Evolutionary conservation across 2,888 invertebrate genomes (phyloP).

Genomic region (Heliconius ismenius): DNA sequence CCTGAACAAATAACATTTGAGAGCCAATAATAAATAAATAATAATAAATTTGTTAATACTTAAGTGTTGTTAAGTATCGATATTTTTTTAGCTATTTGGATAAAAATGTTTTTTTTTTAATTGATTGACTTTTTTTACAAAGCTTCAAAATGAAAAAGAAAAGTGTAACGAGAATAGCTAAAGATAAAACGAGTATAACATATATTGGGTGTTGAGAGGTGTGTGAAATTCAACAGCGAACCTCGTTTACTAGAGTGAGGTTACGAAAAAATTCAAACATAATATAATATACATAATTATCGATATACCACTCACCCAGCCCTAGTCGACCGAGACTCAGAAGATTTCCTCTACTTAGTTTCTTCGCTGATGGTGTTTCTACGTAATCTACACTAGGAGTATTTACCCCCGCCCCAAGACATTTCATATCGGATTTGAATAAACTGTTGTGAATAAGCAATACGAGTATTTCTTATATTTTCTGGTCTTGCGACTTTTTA

Average conservation of each 20-base stretch:
- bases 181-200: no score
- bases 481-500: neutral
- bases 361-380: slow-evolving; percentile 74
- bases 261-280: no score
- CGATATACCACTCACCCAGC: slow-evolving; percentile 17
- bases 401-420: slow-evolving; percentile 58
- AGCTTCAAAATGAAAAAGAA: neutral
- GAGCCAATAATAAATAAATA: no score
- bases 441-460: slow-evolving; percentile 41
- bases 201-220: no score
- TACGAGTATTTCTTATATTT: neutral
- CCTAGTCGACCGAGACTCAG: slow-evolving; percentile 39
- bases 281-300: neutral
- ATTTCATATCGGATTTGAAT: slow-evolving; percentile 45
- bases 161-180: no score
- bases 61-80: slow-evolving; percentile 40
- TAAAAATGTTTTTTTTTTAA: neutral
- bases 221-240: no score
- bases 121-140: neutral
- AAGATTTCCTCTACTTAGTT: slow-evolving; percentile 58
- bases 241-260: no score
- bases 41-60: slow-evolving; percentile 43
- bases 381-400: slow-evolving; percentile 67
- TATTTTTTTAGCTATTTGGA: neutral
- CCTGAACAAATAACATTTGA: slow-evolving; percentile 52